Evolutionary conservation across 2,888 invertebrate genomes (phyloP), one percentile per base, ranked within the genome.

Genomic region (Chrysodeixis includens): DNA sequence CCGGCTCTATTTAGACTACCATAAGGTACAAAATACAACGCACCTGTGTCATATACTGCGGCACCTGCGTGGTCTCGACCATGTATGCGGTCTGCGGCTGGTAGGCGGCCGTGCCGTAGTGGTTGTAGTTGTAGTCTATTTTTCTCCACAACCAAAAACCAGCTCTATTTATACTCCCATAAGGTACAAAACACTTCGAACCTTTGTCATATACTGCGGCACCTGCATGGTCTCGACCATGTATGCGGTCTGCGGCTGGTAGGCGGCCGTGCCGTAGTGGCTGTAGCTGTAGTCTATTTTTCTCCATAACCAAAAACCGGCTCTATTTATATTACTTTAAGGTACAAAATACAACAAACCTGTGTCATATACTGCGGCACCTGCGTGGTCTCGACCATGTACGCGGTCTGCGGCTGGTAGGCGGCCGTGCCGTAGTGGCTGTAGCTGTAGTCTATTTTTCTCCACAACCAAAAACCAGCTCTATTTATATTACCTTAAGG

Each of bases 31-130:
- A 26, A 2, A 6, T 26, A 26, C n/a, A n/a, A n/a, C 26, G 74
- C 46, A 95, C 95, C 92, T 95, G 95, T 66, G 90, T 92, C 90
- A 95, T 91, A 71, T 95, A 95, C n/a, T 91, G 87, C 2, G 94
- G 92, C 72, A 94, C 93, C 76, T 93, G 95, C 65, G 84, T 90
- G 69, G 86, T 91, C 78, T 92, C 96, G 75, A 90, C 96, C 93
- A 92, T 92, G 84, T 92, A 96, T 3, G n/a, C n/a, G n/a, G n/a
- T n/a, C n/a, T n/a, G n/a, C n/a, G n/a, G n/a, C n/a, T n/a, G n/a
- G n/a, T n/a, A n/a, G n/a, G n/a, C n/a, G n/a, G n/a, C n/a, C n/a
- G n/a, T n/a, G n/a, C n/a, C n/a, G n/a, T n/a, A n/a, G n/a, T n/a
- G n/a, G n/a, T n/a, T n/a, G n/a, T n/a, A n/a, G n/a, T n/a, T n/a